Base-by-base conservation (phyloP, 2,888 invertebrate genomes). In the Teinopalpus imperialis region DNA sequence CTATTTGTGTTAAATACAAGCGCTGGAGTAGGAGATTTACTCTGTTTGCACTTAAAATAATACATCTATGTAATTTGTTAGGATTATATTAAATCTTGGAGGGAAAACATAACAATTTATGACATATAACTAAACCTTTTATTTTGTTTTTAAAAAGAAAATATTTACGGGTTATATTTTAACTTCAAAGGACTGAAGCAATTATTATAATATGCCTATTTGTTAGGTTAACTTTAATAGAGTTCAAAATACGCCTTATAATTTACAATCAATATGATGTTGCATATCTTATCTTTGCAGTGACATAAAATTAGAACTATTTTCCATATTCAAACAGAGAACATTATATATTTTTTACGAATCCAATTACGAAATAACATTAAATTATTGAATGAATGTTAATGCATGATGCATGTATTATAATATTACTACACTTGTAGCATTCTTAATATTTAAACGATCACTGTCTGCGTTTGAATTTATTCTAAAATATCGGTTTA, bases 1-100 rank as follows among this genome's bases (percentile, higher is more conserved):
- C 39, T 48, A 36, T 36, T 37, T 41, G 29, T 43, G 32, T 42
- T 42, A 18, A 41, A 43, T 32, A 9, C 16, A 20, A 9, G 20
- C 26, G 21, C 20, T 21, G 14, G 2, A 14, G 14, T 5, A 20
- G 7, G 24, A 32, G 44, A 13, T 32, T 39, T 44, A 26, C 44
- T 31, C 24, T 14, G 18, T 9, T 10, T 12, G 24, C 32, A 31
- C 26, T 37, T 24, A 18, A 37, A 43, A 39, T 39, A 39, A 32
- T 39, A 32, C 23, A 5, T 26, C 4, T 18, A 24, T 23, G 23
- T 8, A 26, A 20, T 26, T 12, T 44, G 31, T 37, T 13, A 16
- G 7, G 16, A 9, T 21, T 44, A 27, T 26, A 13, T 12, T 24
- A 26, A 18, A 24, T 20, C 5, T 2, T 14, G 16, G 6, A 31